phyloP scores from a whole-genome alignment of 2,888 invertebrate genomes.

The Chrysomela aeneicollis region DNA sequence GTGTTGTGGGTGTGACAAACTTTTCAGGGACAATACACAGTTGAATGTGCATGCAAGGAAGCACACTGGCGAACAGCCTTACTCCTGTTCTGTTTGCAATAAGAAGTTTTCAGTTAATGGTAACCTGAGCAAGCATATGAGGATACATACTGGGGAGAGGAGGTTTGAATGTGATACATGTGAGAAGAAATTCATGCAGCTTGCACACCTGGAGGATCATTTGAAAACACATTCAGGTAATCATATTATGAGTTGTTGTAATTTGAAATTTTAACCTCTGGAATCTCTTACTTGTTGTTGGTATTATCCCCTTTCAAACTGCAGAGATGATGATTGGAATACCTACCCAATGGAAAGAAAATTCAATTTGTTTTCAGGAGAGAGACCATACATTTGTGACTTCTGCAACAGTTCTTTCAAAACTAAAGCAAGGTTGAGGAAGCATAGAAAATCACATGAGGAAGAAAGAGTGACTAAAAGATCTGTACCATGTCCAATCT shows the following conservation, averaged over 20 bases:
- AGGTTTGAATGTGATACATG: slow-evolving; percentile 54
- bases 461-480: slow-evolving; percentile 45
- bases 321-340: too few species aligned
- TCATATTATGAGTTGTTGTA: too few species aligned
- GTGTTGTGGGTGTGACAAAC: slow-evolving; percentile 55
- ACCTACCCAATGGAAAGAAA: not conserved
- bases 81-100: slow-evolving; percentile 51
- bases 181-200: slow-evolving; percentile 55
- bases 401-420: slow-evolving; percentile 55
- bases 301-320: too few species aligned
- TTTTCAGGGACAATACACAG: slow-evolving; percentile 55
- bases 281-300: too few species aligned
- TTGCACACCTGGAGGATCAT: slow-evolving; percentile 57
- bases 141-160: slow-evolving; percentile 54
- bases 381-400: slow-evolving; percentile 54
- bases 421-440: slow-evolving; percentile 53
- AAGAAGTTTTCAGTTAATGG: slow-evolving; percentile 58
- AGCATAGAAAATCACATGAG: slow-evolving; percentile 53
- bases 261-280: too few species aligned
- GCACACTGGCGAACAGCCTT: slow-evolving; percentile 58
- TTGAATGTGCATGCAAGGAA: slow-evolving; percentile 54
- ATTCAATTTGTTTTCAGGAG: slow-evolving; percentile 41
- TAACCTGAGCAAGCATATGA: slow-evolving; percentile 56
- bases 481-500: slow-evolving; percentile 50
- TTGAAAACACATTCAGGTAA: slow-evolving; percentile 54